phyloP scores from a whole-genome alignment of 2,113 vertebrate genomes.

The Ptilorrhoa leucosticta region DNA sequence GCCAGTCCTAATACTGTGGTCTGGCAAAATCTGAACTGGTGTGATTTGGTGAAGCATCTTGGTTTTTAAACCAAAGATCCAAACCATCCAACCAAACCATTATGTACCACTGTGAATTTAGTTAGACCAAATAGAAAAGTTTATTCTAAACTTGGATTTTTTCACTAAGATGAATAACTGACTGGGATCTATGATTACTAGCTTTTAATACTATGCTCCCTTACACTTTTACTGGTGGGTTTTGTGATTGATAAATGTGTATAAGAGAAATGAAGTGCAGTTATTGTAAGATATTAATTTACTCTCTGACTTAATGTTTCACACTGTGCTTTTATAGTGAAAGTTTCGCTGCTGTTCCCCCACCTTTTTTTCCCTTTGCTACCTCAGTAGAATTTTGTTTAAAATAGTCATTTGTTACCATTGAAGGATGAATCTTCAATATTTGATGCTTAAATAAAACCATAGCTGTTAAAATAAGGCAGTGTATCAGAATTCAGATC shows the following conservation, averaged over 20 bases:
- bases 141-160: rapidly evolving
- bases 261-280: neutral
- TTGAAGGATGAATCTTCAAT: neutral
- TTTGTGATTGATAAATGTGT: neutral
- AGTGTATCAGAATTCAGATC: neutral
- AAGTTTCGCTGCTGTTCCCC: neutral
- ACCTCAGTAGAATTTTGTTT: neutral
- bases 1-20: neutral
- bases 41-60: neutral
- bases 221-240: neutral
- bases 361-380: neutral
- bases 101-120: neutral
- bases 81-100: no score
- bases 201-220: neutral
- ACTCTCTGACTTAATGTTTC: neutral
- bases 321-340: neutral
- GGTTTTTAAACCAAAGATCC: neutral
- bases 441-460: neutral
- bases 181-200: neutral
- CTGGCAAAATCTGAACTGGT: neutral
- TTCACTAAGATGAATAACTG: neutral
- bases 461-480: neutral
- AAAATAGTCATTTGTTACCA: neutral
- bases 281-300: neutral
- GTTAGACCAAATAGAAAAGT: neutral